phyloP scores from a whole-genome alignment of 2,113 vertebrate genomes.

The Scartelaos histophorus region DNA sequence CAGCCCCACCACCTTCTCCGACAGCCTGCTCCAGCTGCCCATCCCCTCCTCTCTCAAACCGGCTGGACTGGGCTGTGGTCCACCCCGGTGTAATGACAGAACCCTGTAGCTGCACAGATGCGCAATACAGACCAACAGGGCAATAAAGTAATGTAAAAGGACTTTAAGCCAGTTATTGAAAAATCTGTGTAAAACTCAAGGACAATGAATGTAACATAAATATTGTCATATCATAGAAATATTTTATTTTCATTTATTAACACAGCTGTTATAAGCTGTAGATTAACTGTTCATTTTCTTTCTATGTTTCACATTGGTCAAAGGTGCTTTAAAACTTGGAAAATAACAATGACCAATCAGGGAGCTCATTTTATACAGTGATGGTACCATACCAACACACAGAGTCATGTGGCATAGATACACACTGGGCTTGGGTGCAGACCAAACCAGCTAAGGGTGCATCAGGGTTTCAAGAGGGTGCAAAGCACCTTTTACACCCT shows the following conservation, averaged over 20 bases:
- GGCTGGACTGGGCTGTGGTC: conserved; percentile 45
- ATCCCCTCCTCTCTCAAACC: conserved; percentile 83
- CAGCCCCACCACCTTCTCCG: conserved; percentile 79
- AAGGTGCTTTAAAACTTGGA: not conserved
- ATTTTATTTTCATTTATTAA: not conserved
- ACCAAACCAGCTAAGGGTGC: no score
- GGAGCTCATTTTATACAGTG: not conserved
- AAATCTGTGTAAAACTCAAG: not conserved
- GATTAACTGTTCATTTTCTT: not conserved
- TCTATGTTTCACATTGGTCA: not conserved
- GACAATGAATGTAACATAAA: not conserved
- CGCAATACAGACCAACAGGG: not conserved
- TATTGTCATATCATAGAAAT: not conserved
- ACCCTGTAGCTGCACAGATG: not conserved
- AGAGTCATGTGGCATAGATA: not conserved
- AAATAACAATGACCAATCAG: not conserved
- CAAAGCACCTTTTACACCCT: no score
- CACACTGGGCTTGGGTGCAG: no score
- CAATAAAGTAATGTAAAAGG: not conserved
- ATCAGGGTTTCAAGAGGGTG: no score
- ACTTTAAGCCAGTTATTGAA: not conserved
- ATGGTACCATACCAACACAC: not conserved
- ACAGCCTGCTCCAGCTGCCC: conserved; percentile 83
- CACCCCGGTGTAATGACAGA: not conserved
- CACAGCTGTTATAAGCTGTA: not conserved